Evolutionary conservation across 2,797 vertebrate species (phyloP), one percentile per base, ranked within the genome.

Genomic region (Fistularia commersonii): DNA sequence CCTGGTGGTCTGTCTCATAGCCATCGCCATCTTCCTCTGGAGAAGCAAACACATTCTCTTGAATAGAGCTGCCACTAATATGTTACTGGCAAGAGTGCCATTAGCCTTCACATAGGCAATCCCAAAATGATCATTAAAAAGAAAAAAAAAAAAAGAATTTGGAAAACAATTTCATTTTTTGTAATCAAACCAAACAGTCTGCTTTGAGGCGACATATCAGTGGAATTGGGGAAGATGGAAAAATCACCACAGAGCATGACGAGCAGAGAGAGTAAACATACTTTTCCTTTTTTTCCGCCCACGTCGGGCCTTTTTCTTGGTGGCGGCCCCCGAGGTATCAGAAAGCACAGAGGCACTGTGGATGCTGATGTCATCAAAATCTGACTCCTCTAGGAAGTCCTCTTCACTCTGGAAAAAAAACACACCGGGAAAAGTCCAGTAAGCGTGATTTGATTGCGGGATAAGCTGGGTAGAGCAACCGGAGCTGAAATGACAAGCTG

Each of bases 1-100:
- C 97, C 89, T 99, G 97, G 82, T 99, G 97, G 83, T 99, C 97
- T 0, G 97, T 99, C 90, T 99, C 97, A 0, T 99, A 99, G 3
- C 97, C 97, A 0, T 99, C 97, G 0, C 95, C 96, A 0, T 99
- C 96, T 45, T 98, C 95, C 3, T 86, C 97, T 97, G 81, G 32
- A 11, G 11, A 50, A 35, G 8, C 8, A 3, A 8, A 51, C 12
- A 5, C 31, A 37, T 6, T 15, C 23, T 37, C 23, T 9, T 40
- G 5, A 45, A 33, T 1, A 43, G 41, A 45, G 37, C 35, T 8
- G 23, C 41, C 41, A 42, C 7, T 13, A 8, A 42, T 42, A 8
- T 23, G 23, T 23, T 23, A 23, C 23, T 23, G 23, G 23, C 23
- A 23, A 2, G 23, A 23, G 23, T 23, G 23, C 23, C 23, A 23